Evolutionary conservation across 2,113 vertebrate genomes (phyloP), one percentile per base, ranked within the genome.

Genomic region (Megaceryle torquata): DNA sequence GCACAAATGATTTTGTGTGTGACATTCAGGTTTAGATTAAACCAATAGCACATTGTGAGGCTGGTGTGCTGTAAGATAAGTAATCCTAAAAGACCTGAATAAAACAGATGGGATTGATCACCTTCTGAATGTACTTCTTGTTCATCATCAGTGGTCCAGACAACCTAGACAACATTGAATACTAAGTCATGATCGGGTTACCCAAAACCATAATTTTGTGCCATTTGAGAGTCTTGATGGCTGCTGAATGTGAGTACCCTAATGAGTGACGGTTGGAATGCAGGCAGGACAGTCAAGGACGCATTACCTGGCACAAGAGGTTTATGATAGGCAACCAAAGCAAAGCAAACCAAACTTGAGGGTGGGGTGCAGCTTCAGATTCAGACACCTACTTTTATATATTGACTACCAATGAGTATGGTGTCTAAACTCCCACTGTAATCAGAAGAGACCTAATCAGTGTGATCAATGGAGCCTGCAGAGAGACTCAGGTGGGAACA

Each of bases 221-320:
- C 39, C 11, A 9, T 46, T 78, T 78, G 57, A 89, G 51, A 35
- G 6, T 22, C 60, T 20, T 54, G 19, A 87, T 51, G 53, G 72
- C 77, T 92, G 50, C 41, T 59, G 68, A 68, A 31, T 28, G 13
- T 0, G 16, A 65, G 19, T 44, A 26, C 4, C 68, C 26, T 68
- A 33, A 16, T 5, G 33, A 83, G 21, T 25, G 37, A 72, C 11
- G 61, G 33, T 25, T 92, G 72, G 25, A 75, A 84, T 71, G 51
- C 50, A 71, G 48, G 37, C 13, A 71, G 65, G 56, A 64, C 48
- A 39, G 43, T 31, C 51, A 70, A 57, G 26, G 50, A 56, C 3
- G 19, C 41, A n/a, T 43, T 25, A 7, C 5, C 3, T 29, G n/a
- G 39, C 0, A 0, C 33, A 51, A 71, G 51, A 21, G 48, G 13